Evolutionary conservation across 2,797 vertebrate genomes (phyloP), one percentile per base, ranked within the genome.

Genomic region (Amniataba percoides): DNA sequence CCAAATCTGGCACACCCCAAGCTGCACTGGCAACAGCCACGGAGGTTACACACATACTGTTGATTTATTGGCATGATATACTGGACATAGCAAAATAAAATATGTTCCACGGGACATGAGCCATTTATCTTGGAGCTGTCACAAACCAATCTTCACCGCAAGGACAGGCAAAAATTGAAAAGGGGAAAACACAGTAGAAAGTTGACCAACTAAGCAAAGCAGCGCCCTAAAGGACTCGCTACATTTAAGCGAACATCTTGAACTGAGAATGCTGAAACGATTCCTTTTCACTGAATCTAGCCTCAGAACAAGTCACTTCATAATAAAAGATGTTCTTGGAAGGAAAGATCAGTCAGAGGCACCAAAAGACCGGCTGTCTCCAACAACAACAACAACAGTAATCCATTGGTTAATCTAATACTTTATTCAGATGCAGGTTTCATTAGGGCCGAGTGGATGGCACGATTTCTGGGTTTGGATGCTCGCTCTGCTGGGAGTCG

Each of bases 51-150:
- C 78, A 89, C 76, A 92, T 87, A 82, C 76, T 84, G 85, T 83
- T 93, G 91, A 93, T 94, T 90, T 91, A 93, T 90, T 86, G 86
- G 78, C 82, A 90, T 92, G 88, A 89, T 89, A 84, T 52, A 88
- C 85, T 87, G 88, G 89, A 93, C 91, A 92, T 83, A 87, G 87
- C 78, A 70, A 92, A 92, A 93, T 91, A 89, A 92, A 93, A 92
- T 91, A 91, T 93, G 90, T 84, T 90, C 76, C 79, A 76, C 10
- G 14, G 74, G 80, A 90, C 84, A 79, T 78, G 56, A 78, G 81
- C 68, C 78, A 94, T 94, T 88, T 81, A 86, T 93, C 91, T 90
- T 84, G 43, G 48, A 85, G 42, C 74, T 83, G 86, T 85, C 92
- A 90, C 86, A 87, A 88, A 93, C 80, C 88, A 92, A 93, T 93